A percentile compares a stretch with the other conserved stretches of the same genome.
Evolutionary conservation across 53 echinoderm and acorn worm genomes (phyloP).

Genomic region (Astropecten irregularis): DNA sequence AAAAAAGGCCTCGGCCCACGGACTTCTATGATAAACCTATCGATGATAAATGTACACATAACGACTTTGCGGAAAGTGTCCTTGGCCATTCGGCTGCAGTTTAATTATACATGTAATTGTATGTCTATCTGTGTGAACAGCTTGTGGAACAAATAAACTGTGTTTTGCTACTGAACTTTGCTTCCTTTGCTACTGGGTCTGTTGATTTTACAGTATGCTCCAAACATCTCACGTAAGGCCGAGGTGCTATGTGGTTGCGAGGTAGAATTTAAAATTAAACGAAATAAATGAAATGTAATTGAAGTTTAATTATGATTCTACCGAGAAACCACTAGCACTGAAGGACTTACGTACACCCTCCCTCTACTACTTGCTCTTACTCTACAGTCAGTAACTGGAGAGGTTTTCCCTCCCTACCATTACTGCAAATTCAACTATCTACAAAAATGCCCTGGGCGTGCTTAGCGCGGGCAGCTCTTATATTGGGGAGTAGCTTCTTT

Average conservation of each 20-base stretch:
- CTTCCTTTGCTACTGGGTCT: too few relatives aligned
- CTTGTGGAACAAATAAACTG: too few relatives aligned
- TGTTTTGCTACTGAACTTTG: too few relatives aligned
- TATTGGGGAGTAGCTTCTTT: neutral
- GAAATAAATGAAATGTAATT: neutral
- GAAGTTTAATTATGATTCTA: conserved; percentile 6
- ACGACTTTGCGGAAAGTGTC: too few relatives aligned
- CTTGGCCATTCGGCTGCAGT: too few relatives aligned
- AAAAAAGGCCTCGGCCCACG: too few relatives aligned
- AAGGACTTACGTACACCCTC: neutral
- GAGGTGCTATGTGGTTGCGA: conserved; percentile 3
- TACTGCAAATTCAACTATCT: neutral
- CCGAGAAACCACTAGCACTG: neutral
- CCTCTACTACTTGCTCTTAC: neutral
- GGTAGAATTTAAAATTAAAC: neutral
- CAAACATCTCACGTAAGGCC: conserved; percentile 4
- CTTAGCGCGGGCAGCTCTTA: neutral
- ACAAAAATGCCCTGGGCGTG: too few relatives aligned
- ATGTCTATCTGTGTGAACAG: too few relatives aligned
- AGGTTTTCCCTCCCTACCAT: neutral
- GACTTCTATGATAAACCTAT: conserved; percentile 18
- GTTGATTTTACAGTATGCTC: neutral
- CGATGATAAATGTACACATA: too few relatives aligned
- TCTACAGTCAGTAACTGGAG: too few relatives aligned
- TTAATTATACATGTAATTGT: too few relatives aligned